Percentiles rank a stretch among this genome's conserved stretches.
These are phyloP conservation scores for Oncorhynchus kisutch DNA, from an alignment of 2,113 vertebrate genomes.

Conservation along the genomic window DNA sequence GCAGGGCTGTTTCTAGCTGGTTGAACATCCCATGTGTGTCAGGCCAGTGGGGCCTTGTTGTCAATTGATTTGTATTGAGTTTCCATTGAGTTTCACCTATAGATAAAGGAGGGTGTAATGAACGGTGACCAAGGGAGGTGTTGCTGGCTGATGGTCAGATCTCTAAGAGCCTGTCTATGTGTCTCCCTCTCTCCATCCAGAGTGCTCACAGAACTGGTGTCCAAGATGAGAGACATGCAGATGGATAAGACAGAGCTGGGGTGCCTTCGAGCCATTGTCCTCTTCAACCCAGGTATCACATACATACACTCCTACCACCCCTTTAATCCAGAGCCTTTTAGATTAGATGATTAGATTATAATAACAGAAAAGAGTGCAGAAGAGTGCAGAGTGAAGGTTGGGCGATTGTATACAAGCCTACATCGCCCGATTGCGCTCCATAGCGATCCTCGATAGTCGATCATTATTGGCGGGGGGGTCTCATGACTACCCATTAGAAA, in stretches of 20 bases:
- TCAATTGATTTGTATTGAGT: background rate
- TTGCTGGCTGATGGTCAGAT: background rate
- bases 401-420: too few relatives aligned
- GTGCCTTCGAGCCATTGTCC: conserved; percentile 94
- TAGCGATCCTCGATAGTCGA: too few relatives aligned
- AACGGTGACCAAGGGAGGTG: background rate
- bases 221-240: conserved; percentile 99
- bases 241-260: conserved; percentile 99
- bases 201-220: conserved; percentile 97
- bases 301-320: background rate
- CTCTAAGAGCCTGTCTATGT: conserved; percentile 22
- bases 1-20: conserved; percentile 48
- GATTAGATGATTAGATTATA: too few relatives aligned
- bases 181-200: conserved; percentile 61
- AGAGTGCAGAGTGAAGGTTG: too few relatives aligned
- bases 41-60: too few relatives aligned
- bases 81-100: background rate
- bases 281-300: conserved; percentile 92
- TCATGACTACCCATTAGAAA: too few relatives aligned
- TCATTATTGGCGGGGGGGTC: too few relatives aligned
- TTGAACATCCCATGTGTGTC: conserved; percentile 35
- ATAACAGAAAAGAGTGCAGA: too few relatives aligned
- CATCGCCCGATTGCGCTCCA: too few relatives aligned
- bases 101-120: conserved; percentile 4
- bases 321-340: background rate